Conservation (phyloP, 2,797 vertebrate species). For the Pseudomugil gertrudae region DNA sequence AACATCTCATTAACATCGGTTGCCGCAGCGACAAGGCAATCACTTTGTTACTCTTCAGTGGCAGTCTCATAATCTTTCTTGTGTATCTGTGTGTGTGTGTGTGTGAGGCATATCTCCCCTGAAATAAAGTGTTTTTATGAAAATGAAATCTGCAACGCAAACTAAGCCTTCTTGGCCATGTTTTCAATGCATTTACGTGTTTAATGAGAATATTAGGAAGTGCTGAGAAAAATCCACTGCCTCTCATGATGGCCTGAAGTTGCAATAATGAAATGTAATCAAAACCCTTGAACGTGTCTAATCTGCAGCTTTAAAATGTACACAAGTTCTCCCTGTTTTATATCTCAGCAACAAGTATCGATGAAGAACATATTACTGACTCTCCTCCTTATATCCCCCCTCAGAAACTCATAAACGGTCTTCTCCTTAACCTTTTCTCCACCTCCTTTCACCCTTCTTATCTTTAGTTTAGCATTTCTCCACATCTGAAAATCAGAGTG, state of each 20-base stretch:
- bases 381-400: constrained; percentile 11
- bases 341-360: constrained; percentile 20
- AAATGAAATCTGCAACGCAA: neutral
- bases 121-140: neutral
- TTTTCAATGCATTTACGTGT: neutral
- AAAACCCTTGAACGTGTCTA: constrained; percentile 14
- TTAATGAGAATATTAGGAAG: neutral
- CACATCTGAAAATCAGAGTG: constrained; percentile 46
- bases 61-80: neutral
- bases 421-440: constrained; percentile 25
- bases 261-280: constrained; percentile 20
- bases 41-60: neutral
- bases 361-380: constrained; percentile 21
- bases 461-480: constrained; percentile 25
- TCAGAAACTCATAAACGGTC: constrained; percentile 19
- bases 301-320: neutral
- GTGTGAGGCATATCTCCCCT: neutral
- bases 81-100: neutral
- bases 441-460: constrained; percentile 1
- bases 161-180: neutral
- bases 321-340: neutral
- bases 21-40: neutral
- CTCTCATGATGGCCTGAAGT: constrained; percentile 10
- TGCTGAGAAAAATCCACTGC: neutral
- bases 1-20: neutral